Evolutionary conservation across 2,888 invertebrate genomes (phyloP).

Genomic region (Trissolcus japonicus): DNA sequence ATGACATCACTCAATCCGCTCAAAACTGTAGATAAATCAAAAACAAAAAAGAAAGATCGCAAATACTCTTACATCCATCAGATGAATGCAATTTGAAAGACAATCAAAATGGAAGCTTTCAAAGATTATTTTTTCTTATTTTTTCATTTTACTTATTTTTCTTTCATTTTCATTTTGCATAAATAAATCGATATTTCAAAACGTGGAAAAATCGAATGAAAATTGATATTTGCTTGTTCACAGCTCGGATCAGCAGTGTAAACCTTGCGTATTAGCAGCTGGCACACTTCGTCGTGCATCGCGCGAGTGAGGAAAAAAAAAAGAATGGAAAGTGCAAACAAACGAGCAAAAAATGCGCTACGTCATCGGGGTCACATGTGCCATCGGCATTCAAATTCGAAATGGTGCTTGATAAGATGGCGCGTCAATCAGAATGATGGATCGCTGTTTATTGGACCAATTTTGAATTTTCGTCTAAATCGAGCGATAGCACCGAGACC

Average conservation of each 20-base stretch:
- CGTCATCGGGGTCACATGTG: conserved; percentile 14
- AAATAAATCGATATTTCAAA: no score
- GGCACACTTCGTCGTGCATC: conserved; percentile 1
- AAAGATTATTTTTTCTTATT: no score
- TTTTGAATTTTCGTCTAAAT: conserved; percentile 15
- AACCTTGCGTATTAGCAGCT: conserved; percentile 20
- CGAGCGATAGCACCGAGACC: conserved; percentile 17
- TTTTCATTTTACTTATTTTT: no score
- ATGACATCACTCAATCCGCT: background rate
- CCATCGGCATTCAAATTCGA: conserved; percentile 17
- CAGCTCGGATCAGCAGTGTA: conserved; percentile 5
- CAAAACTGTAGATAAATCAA: conserved; percentile 28
- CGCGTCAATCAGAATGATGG: conserved; percentile 36
- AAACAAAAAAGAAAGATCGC: conserved; percentile 5
- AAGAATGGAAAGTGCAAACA: background rate
- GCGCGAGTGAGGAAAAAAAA: background rate
- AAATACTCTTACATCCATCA: conserved; percentile 11
- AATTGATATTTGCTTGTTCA: no score
- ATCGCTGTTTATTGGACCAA: conserved; percentile 36
- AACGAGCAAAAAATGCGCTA: conserved; percentile 11
- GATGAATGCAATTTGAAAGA: background rate
- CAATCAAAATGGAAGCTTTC: background rate
- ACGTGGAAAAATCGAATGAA: no score
- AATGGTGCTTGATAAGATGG: conserved; percentile 29
- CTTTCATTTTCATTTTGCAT: no score